These are phyloP conservation scores for Pachyrhynchus sulphureomaculatus DNA, from an alignment of 1,140 invertebrate species.

Conservation along the genomic window DNA sequence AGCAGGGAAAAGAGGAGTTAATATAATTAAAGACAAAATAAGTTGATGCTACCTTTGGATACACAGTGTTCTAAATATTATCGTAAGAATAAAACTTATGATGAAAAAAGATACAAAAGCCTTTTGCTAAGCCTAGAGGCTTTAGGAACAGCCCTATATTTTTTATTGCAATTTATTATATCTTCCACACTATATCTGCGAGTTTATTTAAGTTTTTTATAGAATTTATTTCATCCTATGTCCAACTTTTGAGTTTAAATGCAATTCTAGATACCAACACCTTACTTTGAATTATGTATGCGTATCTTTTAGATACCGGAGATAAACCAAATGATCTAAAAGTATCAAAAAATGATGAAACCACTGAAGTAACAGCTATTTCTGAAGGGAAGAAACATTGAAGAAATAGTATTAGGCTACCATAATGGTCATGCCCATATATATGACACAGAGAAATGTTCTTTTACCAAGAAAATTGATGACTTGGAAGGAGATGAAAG, in stretches of 20 bases:
- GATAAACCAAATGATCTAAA: conserved; percentile 35
- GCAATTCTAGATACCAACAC: neutral
- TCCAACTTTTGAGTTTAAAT: neutral
- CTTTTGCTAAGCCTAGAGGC: no score
- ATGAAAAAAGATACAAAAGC: no score
- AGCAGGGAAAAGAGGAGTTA: no score
- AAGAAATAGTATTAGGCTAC: conserved; percentile 45
- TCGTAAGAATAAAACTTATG: no score
- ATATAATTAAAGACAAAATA: no score
- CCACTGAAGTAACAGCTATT: conserved; percentile 56
- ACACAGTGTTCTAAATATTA: no score
- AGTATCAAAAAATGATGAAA: conserved; percentile 28
- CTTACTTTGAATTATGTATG: neutral
- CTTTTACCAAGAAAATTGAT: conserved; percentile 33
- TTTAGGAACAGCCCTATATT: no score
- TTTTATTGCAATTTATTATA: no score
- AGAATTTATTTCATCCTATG: neutral
- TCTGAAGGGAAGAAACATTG: conserved; percentile 56
- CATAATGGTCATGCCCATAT: conserved; percentile 39
- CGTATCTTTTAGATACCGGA: conserved; percentile 33
- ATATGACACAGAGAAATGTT: conserved; percentile 33
- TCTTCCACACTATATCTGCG: neutral
- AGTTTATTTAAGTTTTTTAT: neutral
- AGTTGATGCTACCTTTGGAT: no score
- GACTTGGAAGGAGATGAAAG: conserved; percentile 36